Percentiles rank a stretch among this genome's conserved stretches.
Evolutionary conservation across 1,140 invertebrate genomes (phyloP).

Genomic region (Adoxophyes honmai): DNA sequence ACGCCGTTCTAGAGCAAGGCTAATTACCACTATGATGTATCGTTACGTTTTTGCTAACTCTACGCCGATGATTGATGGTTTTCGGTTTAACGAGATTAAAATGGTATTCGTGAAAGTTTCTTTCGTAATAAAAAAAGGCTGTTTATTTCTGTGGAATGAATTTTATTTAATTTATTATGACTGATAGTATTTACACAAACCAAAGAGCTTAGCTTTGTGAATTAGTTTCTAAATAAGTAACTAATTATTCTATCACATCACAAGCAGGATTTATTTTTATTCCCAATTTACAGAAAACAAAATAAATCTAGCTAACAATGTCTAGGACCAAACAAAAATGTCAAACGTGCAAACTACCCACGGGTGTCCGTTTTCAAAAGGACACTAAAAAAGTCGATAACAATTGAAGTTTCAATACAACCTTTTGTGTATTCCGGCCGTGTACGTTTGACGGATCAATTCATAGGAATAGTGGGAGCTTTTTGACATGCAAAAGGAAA

Average conservation of each 20-base stretch:
- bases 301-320: too few relatives aligned
- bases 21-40: constrained; percentile 37
- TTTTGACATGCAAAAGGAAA: constrained; percentile 52
- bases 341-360: background rate
- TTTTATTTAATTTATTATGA: too few relatives aligned
- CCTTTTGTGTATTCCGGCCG: constrained; percentile 31
- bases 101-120: too few relatives aligned
- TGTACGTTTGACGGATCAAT: constrained; percentile 46
- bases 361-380: constrained; percentile 16
- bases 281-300: too few relatives aligned
- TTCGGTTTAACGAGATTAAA: background rate
- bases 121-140: too few relatives aligned
- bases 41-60: constrained; percentile 28
- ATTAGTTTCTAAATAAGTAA: too few relatives aligned
- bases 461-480: constrained; percentile 40
- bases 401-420: constrained; percentile 37
- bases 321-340: too few relatives aligned
- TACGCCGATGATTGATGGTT: constrained; percentile 28
- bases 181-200: too few relatives aligned
- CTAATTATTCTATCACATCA: too few relatives aligned
- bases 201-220: too few relatives aligned
- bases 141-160: too few relatives aligned
- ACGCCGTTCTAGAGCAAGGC: constrained; percentile 20
- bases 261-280: too few relatives aligned
- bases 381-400: constrained; percentile 25